Percentiles rank a stretch among this genome's conserved stretches.
Evolutionary conservation across 2,888 invertebrate species (phyloP).

Genomic region (Mystacides longicornis): DNA sequence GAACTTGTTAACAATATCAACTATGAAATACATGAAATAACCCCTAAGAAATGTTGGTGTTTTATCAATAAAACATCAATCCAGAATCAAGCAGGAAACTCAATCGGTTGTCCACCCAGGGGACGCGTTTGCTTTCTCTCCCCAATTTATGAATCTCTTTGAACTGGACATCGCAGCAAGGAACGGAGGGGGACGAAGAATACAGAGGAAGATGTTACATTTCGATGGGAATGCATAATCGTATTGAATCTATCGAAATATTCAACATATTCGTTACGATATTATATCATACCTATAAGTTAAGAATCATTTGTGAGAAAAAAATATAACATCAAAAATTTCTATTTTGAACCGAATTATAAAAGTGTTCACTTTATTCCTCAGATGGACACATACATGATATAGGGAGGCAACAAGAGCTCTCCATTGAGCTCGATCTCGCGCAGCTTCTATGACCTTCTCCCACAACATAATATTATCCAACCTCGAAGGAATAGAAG

Average conservation of each 20-base stretch:
- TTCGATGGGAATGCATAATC: not conserved
- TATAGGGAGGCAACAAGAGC: too few species aligned
- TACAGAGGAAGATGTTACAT: slow-evolving; percentile 49
- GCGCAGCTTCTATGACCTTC: too few species aligned
- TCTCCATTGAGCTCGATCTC: too few species aligned
- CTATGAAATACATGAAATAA: not conserved
- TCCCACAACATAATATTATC: too few species aligned
- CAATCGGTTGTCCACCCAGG: slow-evolving; percentile 34
- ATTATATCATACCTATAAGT: too few species aligned
- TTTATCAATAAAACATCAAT: slow-evolving; percentile 5
- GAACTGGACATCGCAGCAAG: slow-evolving; percentile 36
- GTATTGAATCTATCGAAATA: not conserved
- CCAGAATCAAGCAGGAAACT: not conserved
- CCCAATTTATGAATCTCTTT: slow-evolving; percentile 24
- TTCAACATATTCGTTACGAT: not conserved
- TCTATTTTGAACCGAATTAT: too few species aligned
- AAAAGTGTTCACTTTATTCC: too few species aligned
- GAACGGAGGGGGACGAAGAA: slow-evolving; percentile 36
- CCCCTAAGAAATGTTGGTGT: not conserved
- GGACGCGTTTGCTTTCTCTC: slow-evolving; percentile 29
- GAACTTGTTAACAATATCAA: not conserved
- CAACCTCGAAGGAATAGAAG: too few species aligned
- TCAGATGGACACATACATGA: too few species aligned
- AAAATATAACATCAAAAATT: too few species aligned
- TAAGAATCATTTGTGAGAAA: too few species aligned